Percentiles rank a stretch among this genome's conserved stretches.
These are phyloP conservation scores for Hippocampus mohnikei DNA, from an alignment of 2,113 vertebrate genomes.

Conservation along the genomic window DNA sequence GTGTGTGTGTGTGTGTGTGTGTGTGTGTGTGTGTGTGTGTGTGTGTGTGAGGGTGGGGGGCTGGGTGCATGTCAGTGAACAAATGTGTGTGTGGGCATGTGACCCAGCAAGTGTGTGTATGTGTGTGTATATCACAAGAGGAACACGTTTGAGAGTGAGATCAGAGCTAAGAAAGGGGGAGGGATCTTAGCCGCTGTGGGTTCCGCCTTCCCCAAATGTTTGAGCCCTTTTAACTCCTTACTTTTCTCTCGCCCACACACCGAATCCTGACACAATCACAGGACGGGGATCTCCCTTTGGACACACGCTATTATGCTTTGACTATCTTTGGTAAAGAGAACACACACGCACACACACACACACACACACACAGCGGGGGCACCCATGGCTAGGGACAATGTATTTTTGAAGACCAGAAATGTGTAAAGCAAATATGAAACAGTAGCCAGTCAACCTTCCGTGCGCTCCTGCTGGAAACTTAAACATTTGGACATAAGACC, in stretches of 20 bases:
- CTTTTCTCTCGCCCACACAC: neutral
- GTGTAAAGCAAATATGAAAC: slow-evolving; percentile 49
- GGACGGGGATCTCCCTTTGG: slow-evolving; percentile 11
- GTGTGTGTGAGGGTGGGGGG: slow-evolving; percentile 5
- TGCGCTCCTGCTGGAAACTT: slow-evolving; percentile 20
- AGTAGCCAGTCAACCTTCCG: slow-evolving; percentile 26
- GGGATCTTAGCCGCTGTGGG: slow-evolving; percentile 50
- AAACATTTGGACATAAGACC: slow-evolving; percentile 43
- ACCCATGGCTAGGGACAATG: slow-evolving; percentile 25
- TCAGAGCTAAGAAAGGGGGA: slow-evolving; percentile 64
- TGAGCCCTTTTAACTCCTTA: slow-evolving; percentile 54
- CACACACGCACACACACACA: slow-evolving; percentile 21
- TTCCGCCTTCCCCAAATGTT: slow-evolving; percentile 43
- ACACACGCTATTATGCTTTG: slow-evolving; percentile 14
- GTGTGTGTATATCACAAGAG: slow-evolving; percentile 24
- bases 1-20: slow-evolving; percentile 4
- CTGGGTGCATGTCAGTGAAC: neutral
- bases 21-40: slow-evolving; percentile 15
- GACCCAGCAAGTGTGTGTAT: slow-evolving; percentile 26
- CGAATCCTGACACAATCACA: slow-evolving; percentile 14
- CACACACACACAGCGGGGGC: slow-evolving; percentile 36
- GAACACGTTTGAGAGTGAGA: slow-evolving; percentile 64
- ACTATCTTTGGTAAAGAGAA: slow-evolving; percentile 51
- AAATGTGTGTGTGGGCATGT: slow-evolving; percentile 23
- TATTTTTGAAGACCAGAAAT: slow-evolving; percentile 54